phyloP scores from a whole-genome alignment of 2,797 vertebrate species.

The Microtus agrestis region DNA sequence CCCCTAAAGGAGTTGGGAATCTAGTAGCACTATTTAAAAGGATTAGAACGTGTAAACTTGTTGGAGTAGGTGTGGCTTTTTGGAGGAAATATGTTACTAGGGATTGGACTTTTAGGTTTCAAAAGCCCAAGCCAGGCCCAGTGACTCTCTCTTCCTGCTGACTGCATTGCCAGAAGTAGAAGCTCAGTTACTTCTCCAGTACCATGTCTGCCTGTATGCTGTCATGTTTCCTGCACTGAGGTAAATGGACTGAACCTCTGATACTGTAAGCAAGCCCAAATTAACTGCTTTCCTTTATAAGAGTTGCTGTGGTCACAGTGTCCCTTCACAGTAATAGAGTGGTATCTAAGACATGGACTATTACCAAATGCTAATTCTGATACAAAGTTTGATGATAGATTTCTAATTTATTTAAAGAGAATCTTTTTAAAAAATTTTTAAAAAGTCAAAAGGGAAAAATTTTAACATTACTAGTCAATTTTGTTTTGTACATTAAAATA shows the following conservation, averaged over 20 bases:
- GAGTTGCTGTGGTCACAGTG: neutral
- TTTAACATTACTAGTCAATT: constrained; percentile 21
- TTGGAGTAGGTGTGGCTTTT: neutral
- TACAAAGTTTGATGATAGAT: neutral
- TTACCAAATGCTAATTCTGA: neutral
- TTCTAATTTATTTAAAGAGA: neutral
- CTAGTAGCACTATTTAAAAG: neutral
- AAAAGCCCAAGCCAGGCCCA: neutral
- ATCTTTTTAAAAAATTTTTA: constrained; percentile 50
- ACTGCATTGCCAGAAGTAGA: neutral
- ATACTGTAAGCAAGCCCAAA: neutral
- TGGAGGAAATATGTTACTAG: neutral
- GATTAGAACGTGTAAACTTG: neutral
- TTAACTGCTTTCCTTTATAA: neutral
- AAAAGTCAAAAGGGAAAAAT: constrained; percentile 62
- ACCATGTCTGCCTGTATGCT: neutral
- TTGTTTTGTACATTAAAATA: constrained; percentile 58
- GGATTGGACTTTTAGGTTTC: neutral
- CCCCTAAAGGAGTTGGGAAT: neutral
- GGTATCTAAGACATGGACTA: neutral
- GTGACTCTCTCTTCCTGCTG: neutral
- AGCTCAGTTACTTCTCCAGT: neutral
- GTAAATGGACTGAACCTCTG: neutral
- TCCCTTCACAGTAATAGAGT: neutral
- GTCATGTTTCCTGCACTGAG: neutral